Percentiles rank a stretch among this genome's conserved stretches.
Evolutionary conservation across 2,888 invertebrate genomes (phyloP).

Genomic region (Philereme vetulata): DNA sequence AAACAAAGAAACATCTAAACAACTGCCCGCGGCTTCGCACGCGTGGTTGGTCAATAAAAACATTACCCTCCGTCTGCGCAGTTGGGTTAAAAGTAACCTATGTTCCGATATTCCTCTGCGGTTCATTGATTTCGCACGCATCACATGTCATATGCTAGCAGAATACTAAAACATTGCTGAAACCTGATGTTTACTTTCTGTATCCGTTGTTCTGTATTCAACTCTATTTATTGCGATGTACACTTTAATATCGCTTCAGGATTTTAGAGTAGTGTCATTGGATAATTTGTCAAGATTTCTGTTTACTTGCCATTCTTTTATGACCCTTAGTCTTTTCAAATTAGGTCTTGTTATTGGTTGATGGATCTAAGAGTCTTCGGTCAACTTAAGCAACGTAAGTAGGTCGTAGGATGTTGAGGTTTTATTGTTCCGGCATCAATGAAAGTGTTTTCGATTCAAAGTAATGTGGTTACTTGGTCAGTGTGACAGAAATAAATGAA

Average conservation of each 20-base stretch:
- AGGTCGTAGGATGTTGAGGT: slow-evolving; percentile 14
- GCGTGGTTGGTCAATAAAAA: too few species aligned
- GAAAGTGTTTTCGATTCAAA: slow-evolving; percentile 33
- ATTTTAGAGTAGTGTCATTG: not conserved
- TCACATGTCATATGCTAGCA: slow-evolving; percentile 4
- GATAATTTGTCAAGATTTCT: not conserved
- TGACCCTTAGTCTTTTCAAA: slow-evolving; percentile 8
- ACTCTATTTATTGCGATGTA: slow-evolving; percentile 5
- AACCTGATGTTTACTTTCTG: slow-evolving; percentile 17
- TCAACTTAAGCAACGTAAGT: slow-evolving; percentile 1
- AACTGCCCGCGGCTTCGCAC: too few species aligned
- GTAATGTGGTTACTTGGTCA: slow-evolving; percentile 23
- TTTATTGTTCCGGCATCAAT: slow-evolving; percentile 27
- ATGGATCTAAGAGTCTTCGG: not conserved
- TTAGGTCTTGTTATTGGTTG: slow-evolving; percentile 4
- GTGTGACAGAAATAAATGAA: slow-evolving; percentile 13
- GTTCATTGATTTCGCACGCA: slow-evolving; percentile 29
- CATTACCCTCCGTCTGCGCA: too few species aligned
- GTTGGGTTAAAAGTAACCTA: too few species aligned
- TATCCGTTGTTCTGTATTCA: slow-evolving; percentile 7
- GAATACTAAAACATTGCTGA: slow-evolving; percentile 30
- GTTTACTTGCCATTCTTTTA: not conserved
- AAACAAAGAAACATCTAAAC: too few species aligned
- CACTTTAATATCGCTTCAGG: slow-evolving; percentile 9
- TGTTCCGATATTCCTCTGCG: slow-evolving; percentile 11